Base-by-base conservation (phyloP, 2,113 vertebrate species). In the Amia ocellicauda region DNA sequence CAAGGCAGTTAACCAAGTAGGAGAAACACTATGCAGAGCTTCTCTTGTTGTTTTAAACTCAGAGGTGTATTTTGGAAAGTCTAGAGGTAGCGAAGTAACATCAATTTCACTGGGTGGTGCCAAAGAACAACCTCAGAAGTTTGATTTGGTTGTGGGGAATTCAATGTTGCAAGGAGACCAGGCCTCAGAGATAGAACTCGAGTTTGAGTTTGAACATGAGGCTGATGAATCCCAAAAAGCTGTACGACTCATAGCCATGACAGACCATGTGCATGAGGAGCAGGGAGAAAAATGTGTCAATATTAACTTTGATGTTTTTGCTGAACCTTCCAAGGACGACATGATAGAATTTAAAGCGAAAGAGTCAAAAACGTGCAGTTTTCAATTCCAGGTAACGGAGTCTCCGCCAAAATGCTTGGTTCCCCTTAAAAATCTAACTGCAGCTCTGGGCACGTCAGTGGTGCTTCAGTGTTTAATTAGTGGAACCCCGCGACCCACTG, bases 311-410 rank as follows among this genome's bases (percentile, higher is more conserved):
- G 91, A 92, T 60, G 87, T 92, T 1, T 91, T 91, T 80, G 88
- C 88, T 4, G 90, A 92, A 54, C 85, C 88, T 0, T 88, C 85
- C 0, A 78, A 89, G 73, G 89, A 96, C 13, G 86, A 96, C 63
- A 58, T 71, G 65, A 71, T 96, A 68, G 91, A 97, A 69, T 87
- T 91, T 77, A 91, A 86, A 74, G 88, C 91, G 65, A 91, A 95
- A 83, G 87, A 86, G 17, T 85, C 89, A 0, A 92, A 89, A 7
- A 88, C 78, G 56, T 98, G 92, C 62, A 90, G 86, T 73, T 98
- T 98, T 83, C 93, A 96, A 58, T 97, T 98, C 67, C 90, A 93
- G 67, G 84, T 97, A 40, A 91, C 87, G 10, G 95, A 98, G 74
- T 79, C 80, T 0, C 78, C 92, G 24, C 96, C 96, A 0, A 92